These are phyloP conservation scores for Rhagophthalmus giganteus DNA, from an alignment of 2,888 invertebrate species.

Conservation along the genomic window DNA sequence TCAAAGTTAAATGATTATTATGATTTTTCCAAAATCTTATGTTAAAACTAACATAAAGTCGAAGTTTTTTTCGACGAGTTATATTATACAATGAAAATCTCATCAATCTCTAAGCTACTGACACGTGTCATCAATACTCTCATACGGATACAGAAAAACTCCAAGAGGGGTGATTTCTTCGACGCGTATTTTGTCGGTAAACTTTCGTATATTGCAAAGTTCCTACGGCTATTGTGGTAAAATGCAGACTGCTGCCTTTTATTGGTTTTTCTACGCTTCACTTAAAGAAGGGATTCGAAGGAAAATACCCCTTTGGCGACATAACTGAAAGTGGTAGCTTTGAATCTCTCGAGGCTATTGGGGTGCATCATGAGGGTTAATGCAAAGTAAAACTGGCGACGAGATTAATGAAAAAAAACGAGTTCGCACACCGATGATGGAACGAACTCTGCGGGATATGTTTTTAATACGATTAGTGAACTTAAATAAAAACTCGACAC, in stretches of 20 bases:
- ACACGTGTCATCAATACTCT: constrained; percentile 12
- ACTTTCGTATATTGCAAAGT: constrained; percentile 20
- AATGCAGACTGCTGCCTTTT: constrained; percentile 17
- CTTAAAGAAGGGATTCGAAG: constrained; percentile 4
- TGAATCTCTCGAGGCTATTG: constrained; percentile 9
- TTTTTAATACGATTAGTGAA: constrained; percentile 14
- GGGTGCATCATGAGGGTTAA: constrained; percentile 18
- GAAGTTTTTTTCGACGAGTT: no score
- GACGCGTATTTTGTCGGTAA: constrained; percentile 14
- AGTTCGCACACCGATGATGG: constrained; percentile 5
- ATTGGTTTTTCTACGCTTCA: constrained; percentile 19
- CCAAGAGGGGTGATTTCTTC: constrained; percentile 7
- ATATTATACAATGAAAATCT: constrained; percentile 7
- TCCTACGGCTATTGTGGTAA: constrained; percentile 19
- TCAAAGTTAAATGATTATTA: no score
- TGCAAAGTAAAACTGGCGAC: constrained; percentile 26
- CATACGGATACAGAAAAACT: constrained; percentile 10
- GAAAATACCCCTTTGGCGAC: constrained; percentile 28
- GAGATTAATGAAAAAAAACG: constrained; percentile 19
- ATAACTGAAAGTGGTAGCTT: constrained; percentile 17
- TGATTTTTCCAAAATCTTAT: no score
- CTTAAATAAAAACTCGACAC: constrained; percentile 10
- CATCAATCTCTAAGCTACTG: constrained; percentile 14
- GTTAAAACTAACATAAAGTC: no score
- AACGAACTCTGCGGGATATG: constrained; percentile 10